Base-by-base conservation (phyloP, 2,888 invertebrate species). In the Acrobasis repandana region DNA sequence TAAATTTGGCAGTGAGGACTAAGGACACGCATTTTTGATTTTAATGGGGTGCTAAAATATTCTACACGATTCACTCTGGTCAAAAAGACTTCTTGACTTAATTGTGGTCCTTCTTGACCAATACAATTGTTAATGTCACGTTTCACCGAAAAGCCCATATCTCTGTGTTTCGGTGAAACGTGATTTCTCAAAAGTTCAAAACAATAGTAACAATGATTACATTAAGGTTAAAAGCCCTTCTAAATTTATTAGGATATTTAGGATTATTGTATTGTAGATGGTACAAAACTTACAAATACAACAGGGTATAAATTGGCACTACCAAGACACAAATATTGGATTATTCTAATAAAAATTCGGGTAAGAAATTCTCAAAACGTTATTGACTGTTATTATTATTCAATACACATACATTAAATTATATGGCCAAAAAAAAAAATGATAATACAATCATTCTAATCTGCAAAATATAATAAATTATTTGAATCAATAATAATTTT, bases 281-380 rank as follows among this genome's bases (percentile, higher is more conserved):
- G 51, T 62, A 60, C 46, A 61, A 56, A 56, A 43, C 47, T 36
- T 56, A 62, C 56, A 47, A 54, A 51, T 43, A 33, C 14, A 52
- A 47, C 15, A 33, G 20, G 46, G 47, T 79, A 75, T 65, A 78
- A 75, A 77, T 86, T 86, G 85, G 85, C 86, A 86, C 86, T 81
- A 83, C 75, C 84, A 85, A 85, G 82, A 83, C 84, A 82, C 83
- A 70, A 80, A 79, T 38, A 16, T 58, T 18, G 43, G 16, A 15
- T 57, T 33, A 15, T 18, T 18, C 10, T 16, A 11, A 33, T 47
- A 47, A 57, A 57, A 57, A 47, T 28, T 56, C n/a, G 14, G 20
- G 9, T 33, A 16, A 16, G 9, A 36, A 15, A 38, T 46, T 38
- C 11, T 56, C 15, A 9, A 56, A 52, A 33, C 2, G 14, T 11